Base-by-base conservation (phyloP, 2,113 vertebrate species). In the Megaceryle maxima region DNA sequence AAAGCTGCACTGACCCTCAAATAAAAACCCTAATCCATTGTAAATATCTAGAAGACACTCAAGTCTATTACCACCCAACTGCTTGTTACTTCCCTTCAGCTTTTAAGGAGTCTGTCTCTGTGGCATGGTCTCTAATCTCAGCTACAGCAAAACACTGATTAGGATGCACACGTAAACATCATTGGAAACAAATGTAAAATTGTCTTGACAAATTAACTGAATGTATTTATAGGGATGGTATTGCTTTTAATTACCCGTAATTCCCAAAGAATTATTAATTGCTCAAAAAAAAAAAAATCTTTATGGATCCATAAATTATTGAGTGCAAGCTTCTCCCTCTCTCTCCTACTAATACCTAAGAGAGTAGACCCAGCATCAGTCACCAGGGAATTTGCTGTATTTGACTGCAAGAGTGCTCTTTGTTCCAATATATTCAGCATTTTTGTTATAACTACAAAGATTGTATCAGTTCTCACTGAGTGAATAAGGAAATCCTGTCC, bases 191-290 rank as follows among this genome's bases (percentile, higher is more conserved):
- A 92, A 91, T 22, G 73, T 2, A 68, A 83, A 93, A 92, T 83
- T 86, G 75, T 64, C 90, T 77, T 77, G 67, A 86, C 67, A 86
- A 77, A 95, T 82, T 50, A 85, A 82, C 91, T 25, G 56, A 78
- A 85, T 39, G 68, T 55, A 91, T 91, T 91, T 88, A 59, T 57
- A 93, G 55, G 87, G 85, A 83, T 11, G n/a, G 48, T 64, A 90
- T 79, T 57, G 91, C 95, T 95, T 97, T 95, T 95, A 91, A 95
- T 96, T 92, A 94, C 77, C 48, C 46, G 50, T 83, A 62, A 90
- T 93, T 95, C 79, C 70, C 67, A 85, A 92, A 85, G 70, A 94
- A 85, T 96, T 95, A 87, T 85, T 91, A 87, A 83, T 84, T 69
- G 73, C 46, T 88, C 11, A 51, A 28, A 75, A 94, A 78, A 79